Base-by-base conservation (phyloP, 2,113 vertebrate genomes). In the Pagrus major region DNA sequence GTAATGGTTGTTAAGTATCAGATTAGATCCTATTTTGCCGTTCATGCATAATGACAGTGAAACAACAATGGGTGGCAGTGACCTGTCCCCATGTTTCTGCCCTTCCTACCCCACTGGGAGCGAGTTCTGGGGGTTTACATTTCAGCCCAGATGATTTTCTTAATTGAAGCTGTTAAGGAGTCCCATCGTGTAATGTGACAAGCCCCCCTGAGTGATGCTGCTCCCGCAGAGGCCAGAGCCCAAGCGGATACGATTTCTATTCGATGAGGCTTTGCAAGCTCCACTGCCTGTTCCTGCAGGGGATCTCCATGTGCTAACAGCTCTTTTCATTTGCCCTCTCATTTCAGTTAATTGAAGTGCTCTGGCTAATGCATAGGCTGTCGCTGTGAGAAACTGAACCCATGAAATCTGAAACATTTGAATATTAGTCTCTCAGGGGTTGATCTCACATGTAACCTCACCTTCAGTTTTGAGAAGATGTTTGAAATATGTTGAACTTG, bases 321-420 rank as follows among this genome's bases (percentile, higher is more conserved):
- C n/a, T 63, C 73, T 86, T 84, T 82, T 93, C 78, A 90, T 87
- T 86, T 58, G 73, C 51, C 9, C 52, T 81, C 83, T 84, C 84
- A 69, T 90, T 86, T 93, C 71, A 82, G 42, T 89, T 94, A 89
- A 94, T 91, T 91, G 87, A 81, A 87, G 78, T 81, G 68, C 83
- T 88, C 58, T 72, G 46, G 65, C 46, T 83, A 73, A 75, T 83
- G 83, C 20, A 16, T 25, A 23, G 44, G 27, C 55, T 23, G 37
- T 49, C 44, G 60, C 67, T 58, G 21, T 35, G 55, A 49, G 84
- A 89, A 75, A 76, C 4, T 66, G 63, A 86, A 80, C 80, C 80
- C n/a, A n/a, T 72, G 78, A 69, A 72, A 74, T 71, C 59, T 87
- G 68, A 91, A 88, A 76, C 68, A 59, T 33, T 71, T 68, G 5